Conservation (phyloP, 2,888 invertebrate species). For the Volucella bombylans region DNA sequence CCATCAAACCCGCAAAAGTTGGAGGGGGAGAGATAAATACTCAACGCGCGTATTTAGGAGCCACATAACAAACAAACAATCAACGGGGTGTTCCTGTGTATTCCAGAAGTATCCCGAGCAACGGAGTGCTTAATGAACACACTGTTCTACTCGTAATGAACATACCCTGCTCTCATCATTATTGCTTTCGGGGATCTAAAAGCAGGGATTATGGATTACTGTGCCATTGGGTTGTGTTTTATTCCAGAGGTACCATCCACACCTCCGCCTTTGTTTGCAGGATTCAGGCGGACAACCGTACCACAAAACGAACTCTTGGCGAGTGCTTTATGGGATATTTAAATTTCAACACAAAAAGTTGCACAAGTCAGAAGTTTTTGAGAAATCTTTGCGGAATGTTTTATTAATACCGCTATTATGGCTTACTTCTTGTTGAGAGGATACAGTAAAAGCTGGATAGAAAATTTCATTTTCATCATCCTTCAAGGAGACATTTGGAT, state of each 20-base stretch:
- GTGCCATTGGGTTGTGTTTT: slow-evolving; percentile 60
- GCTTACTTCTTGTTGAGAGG: slow-evolving; percentile 13
- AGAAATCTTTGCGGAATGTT: slow-evolving; percentile 59
- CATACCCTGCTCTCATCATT: slow-evolving; percentile 65
- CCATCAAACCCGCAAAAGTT: neutral
- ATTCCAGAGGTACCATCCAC: slow-evolving; percentile 58
- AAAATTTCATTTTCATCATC: slow-evolving; percentile 27
- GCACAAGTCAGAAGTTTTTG: slow-evolving; percentile 41
- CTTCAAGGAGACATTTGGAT: slow-evolving; percentile 50
- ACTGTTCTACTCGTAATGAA: slow-evolving; percentile 69
- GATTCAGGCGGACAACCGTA: neutral
- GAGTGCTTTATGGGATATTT: slow-evolving; percentile 69
- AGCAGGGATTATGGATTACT: slow-evolving; percentile 68
- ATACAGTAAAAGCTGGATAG: neutral
- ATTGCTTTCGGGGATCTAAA: slow-evolving; percentile 46
- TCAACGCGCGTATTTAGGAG: slow-evolving; percentile 52
- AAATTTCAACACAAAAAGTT: slow-evolving; percentile 58
- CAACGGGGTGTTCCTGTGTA: slow-evolving; percentile 33
- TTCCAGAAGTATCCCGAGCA: slow-evolving; percentile 33
- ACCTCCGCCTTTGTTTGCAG: slow-evolving; percentile 7
- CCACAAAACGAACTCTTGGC: slow-evolving; percentile 42
- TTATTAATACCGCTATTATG: slow-evolving; percentile 67
- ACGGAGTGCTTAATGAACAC: slow-evolving; percentile 65
- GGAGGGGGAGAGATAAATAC: slow-evolving; percentile 50
- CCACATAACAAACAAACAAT: slow-evolving; percentile 65